Conservation (phyloP, 2,113 vertebrate genomes). For the Poeciliopsis occidentalis region DNA sequence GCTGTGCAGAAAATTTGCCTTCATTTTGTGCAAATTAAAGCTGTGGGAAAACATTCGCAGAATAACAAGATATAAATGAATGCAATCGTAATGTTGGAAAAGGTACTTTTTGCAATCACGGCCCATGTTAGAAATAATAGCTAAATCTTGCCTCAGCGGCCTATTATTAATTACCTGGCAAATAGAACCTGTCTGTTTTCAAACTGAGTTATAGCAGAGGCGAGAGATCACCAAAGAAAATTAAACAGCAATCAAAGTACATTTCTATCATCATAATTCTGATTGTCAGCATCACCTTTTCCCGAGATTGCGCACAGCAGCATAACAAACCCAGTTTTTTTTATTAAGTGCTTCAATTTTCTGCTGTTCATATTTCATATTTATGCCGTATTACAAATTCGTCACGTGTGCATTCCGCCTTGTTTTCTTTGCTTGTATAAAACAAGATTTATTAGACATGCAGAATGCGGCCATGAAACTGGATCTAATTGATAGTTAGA, state of each 20-base stretch:
- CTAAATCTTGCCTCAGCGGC: slow-evolving; percentile 65
- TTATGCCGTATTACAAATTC: slow-evolving; percentile 87
- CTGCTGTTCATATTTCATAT: slow-evolving; percentile 91
- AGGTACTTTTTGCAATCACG: slow-evolving; percentile 80
- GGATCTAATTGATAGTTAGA: slow-evolving; percentile 86
- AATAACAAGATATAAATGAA: slow-evolving; percentile 84
- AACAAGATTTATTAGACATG: slow-evolving; percentile 91
- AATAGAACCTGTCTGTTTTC: slow-evolving; percentile 79
- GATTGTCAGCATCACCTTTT: slow-evolving; percentile 85
- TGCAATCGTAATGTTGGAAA: slow-evolving; percentile 77
- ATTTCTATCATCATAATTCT: slow-evolving; percentile 91
- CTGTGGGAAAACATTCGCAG: slow-evolving; percentile 76
- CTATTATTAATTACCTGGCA: slow-evolving; percentile 81
- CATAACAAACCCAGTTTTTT: slow-evolving; percentile 87
- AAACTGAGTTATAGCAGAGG: slow-evolving; percentile 68
- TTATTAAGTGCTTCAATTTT: slow-evolving; percentile 94
- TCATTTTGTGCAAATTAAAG: slow-evolving; percentile 79
- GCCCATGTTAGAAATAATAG: slow-evolving; percentile 81
- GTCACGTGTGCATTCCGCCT: slow-evolving; percentile 85
- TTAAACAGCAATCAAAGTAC: slow-evolving; percentile 88
- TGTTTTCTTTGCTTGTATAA: slow-evolving; percentile 85
- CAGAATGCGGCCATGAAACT: slow-evolving; percentile 84
- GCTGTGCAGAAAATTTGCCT: slow-evolving; percentile 66
- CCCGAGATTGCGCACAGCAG: slow-evolving; percentile 79
- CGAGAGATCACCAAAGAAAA: slow-evolving; percentile 80